A percentile compares a stretch with the other conserved stretches of the same genome.
Evolutionary conservation across 2,888 invertebrate species (phyloP).

Genomic region (Phorcus lineatus): DNA sequence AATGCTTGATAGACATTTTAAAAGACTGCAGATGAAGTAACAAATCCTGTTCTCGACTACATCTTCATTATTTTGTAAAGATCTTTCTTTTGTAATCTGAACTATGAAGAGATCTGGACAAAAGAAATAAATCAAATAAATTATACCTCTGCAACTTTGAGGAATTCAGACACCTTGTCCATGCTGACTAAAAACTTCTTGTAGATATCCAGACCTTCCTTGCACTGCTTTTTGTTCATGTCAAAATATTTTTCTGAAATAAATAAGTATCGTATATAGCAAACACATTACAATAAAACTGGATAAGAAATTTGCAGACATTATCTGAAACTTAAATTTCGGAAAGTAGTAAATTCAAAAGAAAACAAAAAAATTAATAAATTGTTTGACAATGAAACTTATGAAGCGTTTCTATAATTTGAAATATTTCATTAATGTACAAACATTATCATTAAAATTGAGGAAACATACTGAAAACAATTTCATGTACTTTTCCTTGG

Average conservation of each 20-base stretch:
- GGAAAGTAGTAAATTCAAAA: background rate
- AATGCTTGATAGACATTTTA: no score
- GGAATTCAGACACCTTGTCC: conserved; percentile 98
- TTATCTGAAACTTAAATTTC: background rate
- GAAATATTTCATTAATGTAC: no score
- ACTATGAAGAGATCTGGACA: no score
- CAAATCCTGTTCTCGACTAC: no score
- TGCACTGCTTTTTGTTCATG: conserved; percentile 99
- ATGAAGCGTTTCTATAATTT: no score
- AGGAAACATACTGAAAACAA: background rate
- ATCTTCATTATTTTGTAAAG: no score
- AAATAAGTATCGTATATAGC: background rate
- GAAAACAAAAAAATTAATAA: background rate
- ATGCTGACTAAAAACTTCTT: conserved; percentile 98
- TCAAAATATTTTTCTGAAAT: conserved; percentile 95
- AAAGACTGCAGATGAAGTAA: no score
- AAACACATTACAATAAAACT: background rate
- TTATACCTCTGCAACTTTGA: conserved; percentile 83
- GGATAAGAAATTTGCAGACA: background rate
- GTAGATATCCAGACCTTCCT: conserved; percentile 97
- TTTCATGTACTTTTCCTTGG: no score
- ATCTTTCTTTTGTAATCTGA: no score
- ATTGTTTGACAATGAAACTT: background rate
- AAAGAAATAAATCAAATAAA: no score
- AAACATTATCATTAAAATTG: no score